phyloP scores from a whole-genome alignment of 2,888 invertebrate genomes.

The Dicranocentrus wangi region DNA sequence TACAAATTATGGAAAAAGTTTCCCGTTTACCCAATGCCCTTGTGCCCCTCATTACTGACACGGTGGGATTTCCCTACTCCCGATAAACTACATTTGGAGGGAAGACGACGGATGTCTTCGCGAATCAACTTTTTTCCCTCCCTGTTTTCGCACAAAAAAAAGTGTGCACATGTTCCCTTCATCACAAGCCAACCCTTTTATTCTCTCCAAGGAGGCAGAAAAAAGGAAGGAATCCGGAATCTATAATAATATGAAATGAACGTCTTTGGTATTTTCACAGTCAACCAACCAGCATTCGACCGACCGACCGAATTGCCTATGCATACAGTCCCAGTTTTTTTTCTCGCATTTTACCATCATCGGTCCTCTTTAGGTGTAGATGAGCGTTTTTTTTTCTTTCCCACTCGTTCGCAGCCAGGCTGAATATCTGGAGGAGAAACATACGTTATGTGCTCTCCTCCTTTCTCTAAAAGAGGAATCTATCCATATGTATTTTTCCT shows the following conservation, averaged over 20 bases:
- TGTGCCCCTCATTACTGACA: conserved; percentile 19
- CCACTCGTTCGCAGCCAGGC: conserved; percentile 3
- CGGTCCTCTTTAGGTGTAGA: neutral
- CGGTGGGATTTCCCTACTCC: conserved; percentile 11
- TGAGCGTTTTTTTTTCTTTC: neutral
- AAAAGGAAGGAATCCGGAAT: neutral
- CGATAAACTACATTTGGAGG: neutral
- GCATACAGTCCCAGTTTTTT: neutral
- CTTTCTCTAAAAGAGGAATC: too few relatives aligned
- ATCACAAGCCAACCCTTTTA: neutral
- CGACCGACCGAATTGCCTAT: conserved; percentile 8
- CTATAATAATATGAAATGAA: conserved; percentile 23
- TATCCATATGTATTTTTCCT: neutral
- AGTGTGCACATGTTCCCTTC: neutral
- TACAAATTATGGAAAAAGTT: too few relatives aligned
- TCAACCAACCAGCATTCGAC: too few relatives aligned
- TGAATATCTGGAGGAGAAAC: too few relatives aligned
- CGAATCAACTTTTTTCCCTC: too few relatives aligned
- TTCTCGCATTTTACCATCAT: too few relatives aligned
- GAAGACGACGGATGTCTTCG: too few relatives aligned
- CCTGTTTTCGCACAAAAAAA: neutral
- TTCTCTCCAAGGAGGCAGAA: neutral
- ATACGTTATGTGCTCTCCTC: too few relatives aligned
- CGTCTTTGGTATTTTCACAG: conserved; percentile 1
- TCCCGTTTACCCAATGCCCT: too few relatives aligned